Base-by-base conservation (phyloP, 2,888 invertebrate species). In the Apamea epomidion region DNA sequence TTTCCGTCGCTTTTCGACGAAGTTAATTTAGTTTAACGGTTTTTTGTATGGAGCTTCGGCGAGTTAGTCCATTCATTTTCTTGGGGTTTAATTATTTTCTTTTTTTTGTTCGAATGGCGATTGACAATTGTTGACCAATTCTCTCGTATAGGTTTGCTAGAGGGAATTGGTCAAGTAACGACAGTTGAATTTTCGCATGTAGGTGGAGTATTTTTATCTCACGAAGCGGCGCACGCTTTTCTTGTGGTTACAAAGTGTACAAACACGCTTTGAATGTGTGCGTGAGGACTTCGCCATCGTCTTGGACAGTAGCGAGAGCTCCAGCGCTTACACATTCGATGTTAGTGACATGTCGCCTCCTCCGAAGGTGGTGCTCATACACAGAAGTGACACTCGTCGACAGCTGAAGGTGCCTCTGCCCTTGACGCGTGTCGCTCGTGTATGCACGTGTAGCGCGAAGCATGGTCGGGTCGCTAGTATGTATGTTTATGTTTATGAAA, bases 1-100 rank as follows among this genome's bases (percentile, higher is more conserved):
- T 87, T 89, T 81, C 83, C 74, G 83, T 79, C 60, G 75, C 74
- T 58, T 70, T 80, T 75, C 64, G 62, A 74, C 65, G 18, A 85
- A 82, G 83, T 88, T 81, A 85, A 87, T 85, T 85, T 85, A 74
- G 71, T 87, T 77, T 77, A 80, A 85, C 72, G 78, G 77, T 67
- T 74, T 84, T 82, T 78, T 83, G 81, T 79, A 70, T 70, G 68
- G 77, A 37, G 37, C 73, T 71, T 54, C 54, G 68, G 45, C 5
- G 60, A 68, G 69, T 42, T 65, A 37, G 42, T 74, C 37, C 74
- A 86, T 86, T 84, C 74, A 72, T 86, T 84, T 84, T 81, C 70
- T 76, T 4, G 60, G 67, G n/a, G 62, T 79, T 83, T 74, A 86
- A 79, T 86, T 86, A 51, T 83, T 70, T 74, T 48, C 6, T 73